Conservation (phyloP, 2,797 vertebrate species). For the Chromis chromis region DNA sequence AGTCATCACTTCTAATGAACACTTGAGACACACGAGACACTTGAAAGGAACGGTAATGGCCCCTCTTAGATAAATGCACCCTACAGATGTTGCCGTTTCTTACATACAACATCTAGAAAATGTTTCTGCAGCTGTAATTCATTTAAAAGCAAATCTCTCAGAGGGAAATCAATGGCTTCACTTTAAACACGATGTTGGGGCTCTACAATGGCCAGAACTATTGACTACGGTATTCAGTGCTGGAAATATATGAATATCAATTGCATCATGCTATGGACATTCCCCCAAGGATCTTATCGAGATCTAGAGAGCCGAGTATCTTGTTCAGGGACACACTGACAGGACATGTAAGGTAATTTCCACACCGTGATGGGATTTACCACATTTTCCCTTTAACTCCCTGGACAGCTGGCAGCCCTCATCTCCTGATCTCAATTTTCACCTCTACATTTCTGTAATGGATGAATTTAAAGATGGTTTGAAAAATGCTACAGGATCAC, state of each 20-base stretch:
- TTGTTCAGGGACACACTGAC: conserved; percentile 1
- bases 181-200: background rate
- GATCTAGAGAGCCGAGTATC: background rate
- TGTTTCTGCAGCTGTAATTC: conserved; percentile 8
- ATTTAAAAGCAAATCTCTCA: conserved; percentile 11
- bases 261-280: background rate
- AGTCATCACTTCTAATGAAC: conserved; percentile 5
- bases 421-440: background rate
- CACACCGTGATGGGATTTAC: background rate
- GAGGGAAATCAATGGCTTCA: conserved; percentile 10
- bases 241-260: background rate
- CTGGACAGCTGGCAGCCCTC: background rate
- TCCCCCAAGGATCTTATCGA: background rate
- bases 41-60: conserved; percentile 14
- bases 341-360: conserved; percentile 1
- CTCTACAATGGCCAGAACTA: background rate
- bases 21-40: background rate
- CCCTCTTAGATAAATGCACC: background rate
- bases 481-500: background rate
- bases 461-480: background rate
- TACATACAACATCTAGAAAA: background rate
- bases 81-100: background rate
- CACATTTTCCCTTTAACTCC: background rate
- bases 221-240: background rate
- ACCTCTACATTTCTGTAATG: background rate